A percentile compares a stretch with the other conserved stretches of the same genome.
Evolutionary conservation across 64 coral and sea anemone species (phyloP).

Genomic region (Montipora foliosa): DNA sequence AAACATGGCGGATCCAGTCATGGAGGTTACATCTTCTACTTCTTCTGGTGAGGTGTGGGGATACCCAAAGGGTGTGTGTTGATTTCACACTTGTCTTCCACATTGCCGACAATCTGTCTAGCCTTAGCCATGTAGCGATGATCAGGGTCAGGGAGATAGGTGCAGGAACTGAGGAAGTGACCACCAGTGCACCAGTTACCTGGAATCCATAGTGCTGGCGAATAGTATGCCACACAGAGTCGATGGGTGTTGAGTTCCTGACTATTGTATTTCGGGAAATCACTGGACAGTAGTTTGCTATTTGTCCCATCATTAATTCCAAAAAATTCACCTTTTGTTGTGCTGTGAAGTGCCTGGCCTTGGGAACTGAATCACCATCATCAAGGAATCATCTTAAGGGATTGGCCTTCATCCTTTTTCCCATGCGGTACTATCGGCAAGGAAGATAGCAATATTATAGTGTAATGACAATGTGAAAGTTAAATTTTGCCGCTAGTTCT

Average conservation of each 20-base stretch:
- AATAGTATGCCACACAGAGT: conserved; percentile 31
- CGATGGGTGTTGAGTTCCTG: conserved; percentile 21
- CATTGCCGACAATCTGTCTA: conserved; percentile 56
- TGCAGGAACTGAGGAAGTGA: conserved; percentile 64
- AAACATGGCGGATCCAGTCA: neutral
- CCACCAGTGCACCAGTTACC: neutral
- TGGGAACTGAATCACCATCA: too few species aligned
- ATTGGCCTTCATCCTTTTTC: too few species aligned
- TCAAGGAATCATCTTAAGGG: too few species aligned
- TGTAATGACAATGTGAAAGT: too few species aligned
- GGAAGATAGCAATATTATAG: too few species aligned
- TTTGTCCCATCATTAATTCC: conserved; percentile 49
- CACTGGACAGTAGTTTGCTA: conserved; percentile 61
- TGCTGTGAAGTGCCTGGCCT: neutral
- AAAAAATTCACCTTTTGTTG: conserved; percentile 37
- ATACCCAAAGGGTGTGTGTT: neutral
- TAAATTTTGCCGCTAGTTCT: too few species aligned
- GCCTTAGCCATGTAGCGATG: conserved; percentile 49
- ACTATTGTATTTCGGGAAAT: conserved; percentile 50
- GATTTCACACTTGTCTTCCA: conserved; percentile 2
- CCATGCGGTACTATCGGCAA: too few species aligned
- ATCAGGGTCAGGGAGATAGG: conserved; percentile 31
- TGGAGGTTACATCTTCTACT: neutral
- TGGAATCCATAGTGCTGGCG: neutral
- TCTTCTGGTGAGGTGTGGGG: too few species aligned